Base-by-base conservation (phyloP, 2,797 vertebrate species). In the Phrynocephalus guinanensis region DNA sequence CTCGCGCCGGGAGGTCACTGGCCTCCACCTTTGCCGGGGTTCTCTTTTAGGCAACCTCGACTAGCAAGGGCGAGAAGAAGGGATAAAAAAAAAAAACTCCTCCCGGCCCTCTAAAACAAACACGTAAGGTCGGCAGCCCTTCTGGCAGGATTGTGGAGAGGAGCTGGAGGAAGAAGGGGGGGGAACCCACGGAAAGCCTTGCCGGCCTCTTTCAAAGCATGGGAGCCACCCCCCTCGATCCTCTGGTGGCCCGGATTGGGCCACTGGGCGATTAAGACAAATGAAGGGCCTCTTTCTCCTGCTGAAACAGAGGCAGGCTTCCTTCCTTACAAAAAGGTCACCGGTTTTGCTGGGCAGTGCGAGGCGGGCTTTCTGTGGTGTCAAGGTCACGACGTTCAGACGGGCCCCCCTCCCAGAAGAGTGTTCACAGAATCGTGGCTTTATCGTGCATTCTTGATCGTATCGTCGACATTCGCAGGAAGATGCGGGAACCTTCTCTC, bases 41-140 rank as follows among this genome's bases (percentile, higher is more conserved):
- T 82, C 91, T 86, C 88, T 87, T 92, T 91, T 86, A 93, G 89
- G 84, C 90, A 87, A 80, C 89, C 63, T 92, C 90, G 81, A 80
- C 87, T 86, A 81, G 89, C 56, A 79, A 87, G 88, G 79, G 92
- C 13, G 13, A 44, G 48, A 72, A 79, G 33, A 60, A 85, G 26
- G n/a, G 5, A 4, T 6, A n/a, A 7, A 9, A 16, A 10, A 16
- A 10, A 24, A 66, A n/a, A 33, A 70, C 16, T 24, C 28, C 1
- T 24, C 28, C 1, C 6, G 44, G 38, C 15, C 2, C 5, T 20
- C 24, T 33, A 48, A 13, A 44, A 24, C 10, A 33, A 24, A 24
- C 20, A 4, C 0, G 18, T 33, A 8, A 5, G 26, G 63, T 28
- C 0, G 13, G 15, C 24, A 22, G 33, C 38, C 75, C 52, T 0